phyloP scores from a whole-genome alignment of 2,113 vertebrate genomes.

The Ceratotherium simum region DNA sequence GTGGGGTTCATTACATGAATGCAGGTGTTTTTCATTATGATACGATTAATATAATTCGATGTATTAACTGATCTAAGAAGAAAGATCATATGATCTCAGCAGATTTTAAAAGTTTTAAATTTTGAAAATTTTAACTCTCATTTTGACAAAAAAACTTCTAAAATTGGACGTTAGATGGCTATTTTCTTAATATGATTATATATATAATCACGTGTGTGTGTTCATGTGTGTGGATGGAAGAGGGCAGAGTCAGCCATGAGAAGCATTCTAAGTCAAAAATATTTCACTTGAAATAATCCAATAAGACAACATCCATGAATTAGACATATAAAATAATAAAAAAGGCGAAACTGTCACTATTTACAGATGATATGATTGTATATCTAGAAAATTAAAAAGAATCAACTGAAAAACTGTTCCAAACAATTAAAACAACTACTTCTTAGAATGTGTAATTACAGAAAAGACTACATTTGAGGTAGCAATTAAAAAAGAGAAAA shows the following conservation, averaged over 20 bases:
- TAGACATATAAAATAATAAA: neutral
- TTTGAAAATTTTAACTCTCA: no score
- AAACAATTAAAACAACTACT: neutral
- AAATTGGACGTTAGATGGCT: neutral
- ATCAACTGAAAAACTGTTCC: neutral
- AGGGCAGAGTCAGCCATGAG: neutral
- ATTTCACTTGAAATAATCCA: neutral
- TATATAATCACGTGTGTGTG: neutral
- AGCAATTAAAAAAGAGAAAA: no score
- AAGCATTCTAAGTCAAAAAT: neutral
- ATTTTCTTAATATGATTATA: neutral
- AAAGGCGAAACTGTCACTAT: neutral
- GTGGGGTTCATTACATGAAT: neutral
- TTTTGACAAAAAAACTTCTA: neutral
- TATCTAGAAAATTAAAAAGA: neutral
- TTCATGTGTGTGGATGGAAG: neutral
- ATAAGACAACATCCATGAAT: neutral
- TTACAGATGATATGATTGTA: neutral
- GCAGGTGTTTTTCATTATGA: neutral
- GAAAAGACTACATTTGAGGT: neutral
- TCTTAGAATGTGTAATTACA: neutral
- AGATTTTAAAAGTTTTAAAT: no score
- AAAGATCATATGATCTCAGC: no score
- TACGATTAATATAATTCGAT: neutral
- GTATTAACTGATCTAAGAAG: neutral